These are phyloP conservation scores for Chloroclystis v-ata DNA, from an alignment of 2,888 invertebrate species.

Conservation along the genomic window DNA sequence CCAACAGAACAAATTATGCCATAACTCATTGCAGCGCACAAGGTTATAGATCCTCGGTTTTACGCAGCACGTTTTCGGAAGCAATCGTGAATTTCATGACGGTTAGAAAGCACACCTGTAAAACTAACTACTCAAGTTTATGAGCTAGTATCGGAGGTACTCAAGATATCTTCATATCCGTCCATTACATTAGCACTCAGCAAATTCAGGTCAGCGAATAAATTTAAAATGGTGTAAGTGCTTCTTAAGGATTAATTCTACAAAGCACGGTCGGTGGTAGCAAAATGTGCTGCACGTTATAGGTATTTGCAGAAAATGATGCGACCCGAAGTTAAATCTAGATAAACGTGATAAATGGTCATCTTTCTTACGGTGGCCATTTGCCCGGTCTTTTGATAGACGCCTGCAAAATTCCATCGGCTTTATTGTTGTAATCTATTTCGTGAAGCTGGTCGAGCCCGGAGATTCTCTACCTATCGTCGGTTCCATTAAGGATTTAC, in stretches of 20 bases:
- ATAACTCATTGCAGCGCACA: constrained; percentile 47
- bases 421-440: constrained; percentile 42
- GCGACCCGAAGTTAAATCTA: constrained; percentile 56
- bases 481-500: constrained; percentile 37
- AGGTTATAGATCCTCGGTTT: constrained; percentile 33
- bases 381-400: constrained; percentile 51
- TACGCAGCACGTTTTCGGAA: constrained; percentile 15
- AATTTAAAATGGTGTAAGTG: no score
- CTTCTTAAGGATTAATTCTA: no score
- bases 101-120: constrained; percentile 15
- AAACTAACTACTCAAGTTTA: constrained; percentile 20
- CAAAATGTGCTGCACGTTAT: constrained; percentile 42
- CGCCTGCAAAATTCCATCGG: constrained; percentile 38
- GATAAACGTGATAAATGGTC: constrained; percentile 65
- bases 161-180: not conserved
- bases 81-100: constrained; percentile 16
- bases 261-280: no score
- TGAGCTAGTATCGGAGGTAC: constrained; percentile 3
- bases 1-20: constrained; percentile 52
- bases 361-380: constrained; percentile 49
- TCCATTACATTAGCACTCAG: constrained; percentile 6
- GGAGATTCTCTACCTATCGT: constrained; percentile 21
- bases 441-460: constrained; percentile 33
- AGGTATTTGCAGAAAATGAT: constrained; percentile 55
- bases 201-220: constrained; percentile 20